Evolutionary conservation across 1,140 invertebrate genomes (phyloP).

Genomic region (Phymastichus coffea): DNA sequence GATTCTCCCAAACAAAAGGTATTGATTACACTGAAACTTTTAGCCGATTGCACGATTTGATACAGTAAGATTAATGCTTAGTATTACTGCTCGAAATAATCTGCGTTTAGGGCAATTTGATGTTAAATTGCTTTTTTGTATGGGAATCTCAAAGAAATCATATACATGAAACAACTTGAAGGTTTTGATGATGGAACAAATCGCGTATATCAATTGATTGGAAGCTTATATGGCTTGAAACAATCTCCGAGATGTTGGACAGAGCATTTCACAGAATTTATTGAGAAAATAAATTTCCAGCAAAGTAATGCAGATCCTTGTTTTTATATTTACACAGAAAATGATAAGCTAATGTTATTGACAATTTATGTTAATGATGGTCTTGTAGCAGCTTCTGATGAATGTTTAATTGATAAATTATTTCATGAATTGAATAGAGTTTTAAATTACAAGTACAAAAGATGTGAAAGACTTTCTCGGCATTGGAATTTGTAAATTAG

Average conservation of each 20-base stretch:
- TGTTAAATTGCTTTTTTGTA: slow-evolving; percentile 38
- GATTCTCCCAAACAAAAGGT: no score
- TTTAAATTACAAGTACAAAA: no score
- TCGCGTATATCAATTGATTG: slow-evolving; percentile 28
- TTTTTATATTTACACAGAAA: slow-evolving; percentile 1
- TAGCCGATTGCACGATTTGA: not conserved
- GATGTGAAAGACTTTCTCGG: no score
- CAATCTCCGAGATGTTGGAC: slow-evolving; percentile 38
- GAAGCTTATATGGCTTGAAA: slow-evolving; percentile 34
- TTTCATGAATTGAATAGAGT: not conserved
- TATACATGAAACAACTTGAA: slow-evolving; percentile 44
- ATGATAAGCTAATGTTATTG: not conserved
- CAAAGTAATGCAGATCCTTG: slow-evolving; percentile 9
- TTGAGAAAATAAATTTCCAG: not conserved
- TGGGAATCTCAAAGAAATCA: slow-evolving; percentile 32
- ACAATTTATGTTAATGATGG: slow-evolving; percentile 10
- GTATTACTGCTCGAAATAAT: not conserved
- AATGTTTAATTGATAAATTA: not conserved
- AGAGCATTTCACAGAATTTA: slow-evolving; percentile 6
- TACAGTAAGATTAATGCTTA: not conserved
- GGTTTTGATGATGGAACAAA: slow-evolving; percentile 27
- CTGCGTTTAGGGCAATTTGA: slow-evolving; percentile 32
- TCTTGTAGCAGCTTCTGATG: not conserved
- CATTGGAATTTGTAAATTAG: no score
- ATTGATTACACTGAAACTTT: slow-evolving; percentile 1